Evolutionary conservation across 2,797 vertebrate genomes (phyloP).

Genomic region (Discoglossus pictus): DNA sequence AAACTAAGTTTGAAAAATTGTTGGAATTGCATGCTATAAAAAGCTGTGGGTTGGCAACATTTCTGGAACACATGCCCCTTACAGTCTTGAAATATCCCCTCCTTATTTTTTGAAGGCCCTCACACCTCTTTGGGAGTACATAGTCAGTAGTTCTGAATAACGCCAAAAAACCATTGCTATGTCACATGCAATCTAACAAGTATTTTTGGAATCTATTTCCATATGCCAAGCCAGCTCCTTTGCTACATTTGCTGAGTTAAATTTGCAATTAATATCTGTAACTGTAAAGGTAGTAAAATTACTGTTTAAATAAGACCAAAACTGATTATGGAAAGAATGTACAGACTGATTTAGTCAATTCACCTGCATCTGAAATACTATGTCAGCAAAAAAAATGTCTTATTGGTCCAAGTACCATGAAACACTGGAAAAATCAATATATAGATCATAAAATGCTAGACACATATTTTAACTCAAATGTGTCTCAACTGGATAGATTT

Average conservation of each 20-base stretch:
- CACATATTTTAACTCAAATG: background rate
- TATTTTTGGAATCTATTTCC: constrained; percentile 14
- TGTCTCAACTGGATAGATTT: no score
- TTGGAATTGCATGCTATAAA: no score
- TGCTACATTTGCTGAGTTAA: constrained; percentile 18
- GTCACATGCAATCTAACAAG: constrained; percentile 11
- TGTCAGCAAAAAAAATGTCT: constrained; percentile 38
- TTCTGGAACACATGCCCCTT: no score
- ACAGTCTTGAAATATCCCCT: no score
- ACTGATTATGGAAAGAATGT: constrained; percentile 28
- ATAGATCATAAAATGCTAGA: constrained; percentile 21
- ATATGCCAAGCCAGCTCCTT: constrained; percentile 4
- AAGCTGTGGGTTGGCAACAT: no score
- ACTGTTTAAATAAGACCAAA: constrained; percentile 15
- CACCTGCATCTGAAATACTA: constrained; percentile 25
- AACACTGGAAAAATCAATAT: constrained; percentile 35
- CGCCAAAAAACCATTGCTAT: no score
- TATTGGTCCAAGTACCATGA: constrained; percentile 33
- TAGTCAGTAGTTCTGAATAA: no score
- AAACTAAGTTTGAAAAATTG: no score
- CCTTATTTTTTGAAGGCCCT: no score
- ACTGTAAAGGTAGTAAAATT: constrained; percentile 40
- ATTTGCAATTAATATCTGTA: constrained; percentile 19
- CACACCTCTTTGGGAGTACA: no score
- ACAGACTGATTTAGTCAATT: constrained; percentile 21